Evolutionary conservation across 2,113 vertebrate species (phyloP).

Genomic region (Thryonomys swinderianus): DNA sequence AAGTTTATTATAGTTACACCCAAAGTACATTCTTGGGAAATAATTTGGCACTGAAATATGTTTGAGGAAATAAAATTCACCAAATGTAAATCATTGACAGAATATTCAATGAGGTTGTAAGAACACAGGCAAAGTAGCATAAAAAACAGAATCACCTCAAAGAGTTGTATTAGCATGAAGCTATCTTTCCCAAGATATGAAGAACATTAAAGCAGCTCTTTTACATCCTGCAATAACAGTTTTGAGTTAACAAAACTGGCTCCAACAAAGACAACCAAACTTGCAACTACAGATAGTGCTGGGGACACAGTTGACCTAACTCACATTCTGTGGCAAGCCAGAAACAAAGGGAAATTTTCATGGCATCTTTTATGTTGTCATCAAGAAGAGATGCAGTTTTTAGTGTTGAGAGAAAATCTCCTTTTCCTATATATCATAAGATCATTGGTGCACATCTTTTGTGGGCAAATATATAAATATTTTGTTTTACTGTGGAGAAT

Average conservation of each 20-base stretch:
- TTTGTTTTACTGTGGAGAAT: constrained; percentile 65
- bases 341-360: constrained; percentile 65
- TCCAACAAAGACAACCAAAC: constrained; percentile 80
- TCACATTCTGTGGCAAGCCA: constrained; percentile 75
- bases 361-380: constrained; percentile 59
- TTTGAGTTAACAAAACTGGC: constrained; percentile 81
- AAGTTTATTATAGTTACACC: constrained; percentile 39
- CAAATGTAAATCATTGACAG: constrained; percentile 46
- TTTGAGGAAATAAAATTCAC: constrained; percentile 29
- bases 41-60: constrained; percentile 47
- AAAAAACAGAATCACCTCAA: constrained; percentile 57
- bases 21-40: neutral
- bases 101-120: constrained; percentile 25
- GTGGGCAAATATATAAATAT: constrained; percentile 69
- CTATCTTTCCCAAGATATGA: constrained; percentile 73
- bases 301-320: constrained; percentile 74
- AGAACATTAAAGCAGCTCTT: constrained; percentile 74
- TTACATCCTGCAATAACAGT: constrained; percentile 73
- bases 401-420: constrained; percentile 37
- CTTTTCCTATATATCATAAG: constrained; percentile 61
- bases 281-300: constrained; percentile 80
- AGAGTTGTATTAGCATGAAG: constrained; percentile 69
- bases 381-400: constrained; percentile 50
- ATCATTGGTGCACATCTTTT: constrained; percentile 63
- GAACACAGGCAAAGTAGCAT: neutral